A percentile compares a stretch with the other conserved stretches of the same genome.
Conservation (phyloP, 2,888 invertebrate species). For the Oscheius sp. region DNA sequence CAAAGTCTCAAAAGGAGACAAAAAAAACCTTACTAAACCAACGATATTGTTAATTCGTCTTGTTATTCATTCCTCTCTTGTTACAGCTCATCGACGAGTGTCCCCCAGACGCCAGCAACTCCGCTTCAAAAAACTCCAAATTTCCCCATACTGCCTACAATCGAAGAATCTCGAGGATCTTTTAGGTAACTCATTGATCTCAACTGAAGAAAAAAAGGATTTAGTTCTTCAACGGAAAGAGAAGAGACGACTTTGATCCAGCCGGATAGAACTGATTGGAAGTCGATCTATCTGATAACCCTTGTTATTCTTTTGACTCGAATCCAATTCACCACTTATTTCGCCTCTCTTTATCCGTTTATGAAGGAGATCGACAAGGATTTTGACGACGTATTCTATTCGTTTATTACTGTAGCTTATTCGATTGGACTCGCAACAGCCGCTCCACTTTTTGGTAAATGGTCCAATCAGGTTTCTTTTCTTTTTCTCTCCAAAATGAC, state of each 20-base stretch:
- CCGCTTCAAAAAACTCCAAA: neutral
- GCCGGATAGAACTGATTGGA: constrained; percentile 34
- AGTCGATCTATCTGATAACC: constrained; percentile 28
- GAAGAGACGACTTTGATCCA: neutral
- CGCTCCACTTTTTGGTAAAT: constrained; percentile 45
- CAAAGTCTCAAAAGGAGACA: neutral
- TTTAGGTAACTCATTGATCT: constrained; percentile 22
- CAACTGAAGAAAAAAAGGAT: no score
- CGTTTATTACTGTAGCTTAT: constrained; percentile 41
- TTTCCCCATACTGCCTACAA: constrained; percentile 20
- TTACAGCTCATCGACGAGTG: constrained; percentile 8
- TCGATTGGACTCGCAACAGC: constrained; percentile 37
- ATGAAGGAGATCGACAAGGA: constrained; percentile 37
- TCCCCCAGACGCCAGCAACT: constrained; percentile 12
- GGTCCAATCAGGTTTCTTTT: constrained; percentile 31
- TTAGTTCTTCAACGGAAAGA: neutral
- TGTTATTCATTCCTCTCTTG: neutral
- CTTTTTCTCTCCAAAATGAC: neutral
- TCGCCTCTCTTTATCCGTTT: constrained; percentile 35
- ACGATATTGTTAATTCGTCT: no score
- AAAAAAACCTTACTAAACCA: neutral
- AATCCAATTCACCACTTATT: constrained; percentile 40
- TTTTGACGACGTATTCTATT: constrained; percentile 38
- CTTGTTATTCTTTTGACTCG: constrained; percentile 34
- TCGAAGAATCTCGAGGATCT: constrained; percentile 21